Evolutionary conservation across 2,113 vertebrate species (phyloP).

Genomic region (Vombatus ursinus): DNA sequence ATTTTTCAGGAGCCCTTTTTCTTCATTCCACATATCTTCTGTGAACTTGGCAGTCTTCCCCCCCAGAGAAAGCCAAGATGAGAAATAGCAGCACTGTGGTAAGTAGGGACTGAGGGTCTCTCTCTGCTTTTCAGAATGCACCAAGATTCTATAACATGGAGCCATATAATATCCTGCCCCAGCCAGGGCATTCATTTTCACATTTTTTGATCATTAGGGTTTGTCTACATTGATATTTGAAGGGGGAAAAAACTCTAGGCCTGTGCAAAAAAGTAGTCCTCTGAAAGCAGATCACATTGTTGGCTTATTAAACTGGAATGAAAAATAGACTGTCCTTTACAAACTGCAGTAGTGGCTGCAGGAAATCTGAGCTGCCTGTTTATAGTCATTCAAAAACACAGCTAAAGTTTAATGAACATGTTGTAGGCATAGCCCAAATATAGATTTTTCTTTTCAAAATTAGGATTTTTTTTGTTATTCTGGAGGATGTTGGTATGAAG

Average conservation of each 20-base stretch:
- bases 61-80: not conserved
- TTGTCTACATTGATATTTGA: not conserved
- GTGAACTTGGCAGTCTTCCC: not conserved
- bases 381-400: not conserved
- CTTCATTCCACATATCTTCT: not conserved
- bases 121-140: accelerated
- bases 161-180: accelerated
- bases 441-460: no score
- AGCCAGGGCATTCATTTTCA: not conserved
- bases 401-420: not conserved
- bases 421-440: accelerated
- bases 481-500: not conserved
- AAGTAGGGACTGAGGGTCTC: not conserved
- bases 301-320: not conserved
- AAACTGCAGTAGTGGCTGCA: not conserved
- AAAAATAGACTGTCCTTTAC: not conserved
- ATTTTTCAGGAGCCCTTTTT: not conserved
- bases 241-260: not conserved
- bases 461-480: not conserved
- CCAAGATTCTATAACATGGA: not conserved
- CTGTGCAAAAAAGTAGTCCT: not conserved
- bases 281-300: not conserved
- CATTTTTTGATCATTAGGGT: not conserved
- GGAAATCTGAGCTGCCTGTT: not conserved
- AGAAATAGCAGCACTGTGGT: not conserved